Conservation (phyloP, 2,888 invertebrate genomes). For the Lithosia quadra region DNA sequence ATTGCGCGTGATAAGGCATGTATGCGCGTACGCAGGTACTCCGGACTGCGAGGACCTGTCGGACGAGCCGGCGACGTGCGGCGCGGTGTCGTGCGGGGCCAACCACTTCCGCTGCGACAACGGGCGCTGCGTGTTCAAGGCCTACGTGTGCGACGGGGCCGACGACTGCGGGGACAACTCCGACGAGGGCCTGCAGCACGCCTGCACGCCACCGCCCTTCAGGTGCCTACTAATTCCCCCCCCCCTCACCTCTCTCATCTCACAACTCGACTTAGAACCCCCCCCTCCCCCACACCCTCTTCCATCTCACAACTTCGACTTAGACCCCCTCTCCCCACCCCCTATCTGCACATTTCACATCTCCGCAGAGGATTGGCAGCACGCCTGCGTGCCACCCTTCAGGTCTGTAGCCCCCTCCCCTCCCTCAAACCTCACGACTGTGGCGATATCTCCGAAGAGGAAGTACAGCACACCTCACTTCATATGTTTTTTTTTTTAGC, state of each 20-base stretch:
- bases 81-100: conserved; percentile 91
- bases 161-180: conserved; percentile 97
- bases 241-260: too few species aligned
- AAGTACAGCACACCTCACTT: too few species aligned
- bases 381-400: background rate
- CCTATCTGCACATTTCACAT: background rate
- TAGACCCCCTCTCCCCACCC: background rate
- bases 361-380: too few species aligned
- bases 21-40: conserved; percentile 79
- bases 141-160: conserved; percentile 97
- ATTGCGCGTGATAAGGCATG: background rate
- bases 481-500: too few species aligned
- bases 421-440: background rate
- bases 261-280: too few species aligned
- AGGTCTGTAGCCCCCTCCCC: background rate
- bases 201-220: conserved; percentile 92
- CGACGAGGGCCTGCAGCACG: conserved; percentile 94
- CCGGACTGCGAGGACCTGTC: conserved; percentile 96
- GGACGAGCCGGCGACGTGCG: conserved; percentile 95
- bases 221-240: too few species aligned
- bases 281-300: background rate
- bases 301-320: too few species aligned
- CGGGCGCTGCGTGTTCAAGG: conserved; percentile 95
- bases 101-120: conserved; percentile 95
- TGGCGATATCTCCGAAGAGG: conserved; percentile 22